phyloP scores from a whole-genome alignment of 2,888 invertebrate genomes.

The Nebria salina region DNA sequence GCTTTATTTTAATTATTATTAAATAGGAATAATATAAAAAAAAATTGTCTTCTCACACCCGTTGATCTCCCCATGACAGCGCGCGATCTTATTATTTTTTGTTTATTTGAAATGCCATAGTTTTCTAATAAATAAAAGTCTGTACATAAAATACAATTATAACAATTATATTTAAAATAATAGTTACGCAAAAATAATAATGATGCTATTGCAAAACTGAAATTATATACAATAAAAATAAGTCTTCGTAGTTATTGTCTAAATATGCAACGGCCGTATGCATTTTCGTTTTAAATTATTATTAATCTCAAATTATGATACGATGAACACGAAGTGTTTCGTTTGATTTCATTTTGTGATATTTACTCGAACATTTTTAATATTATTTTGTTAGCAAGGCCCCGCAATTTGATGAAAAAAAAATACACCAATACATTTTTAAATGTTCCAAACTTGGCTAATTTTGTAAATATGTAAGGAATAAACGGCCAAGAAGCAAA shows the following conservation, averaged over 20 bases:
- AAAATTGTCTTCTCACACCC: constrained; percentile 7
- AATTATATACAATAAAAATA: constrained; percentile 45
- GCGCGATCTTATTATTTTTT: background rate
- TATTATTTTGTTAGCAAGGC: constrained; percentile 18
- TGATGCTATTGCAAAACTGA: constrained; percentile 39
- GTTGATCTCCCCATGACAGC: constrained; percentile 47
- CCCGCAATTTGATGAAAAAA: background rate
- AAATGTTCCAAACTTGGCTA: constrained; percentile 40
- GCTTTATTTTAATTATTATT: constrained; percentile 6
- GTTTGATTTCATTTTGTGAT: constrained; percentile 37
- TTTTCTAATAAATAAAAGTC: constrained; percentile 39
- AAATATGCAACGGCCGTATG: constrained; percentile 43
- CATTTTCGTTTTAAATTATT: constrained; percentile 18
- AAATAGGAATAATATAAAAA: background rate
- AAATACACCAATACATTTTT: constrained; percentile 43
- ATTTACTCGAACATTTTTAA: constrained; percentile 14
- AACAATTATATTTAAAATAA: constrained; percentile 18
- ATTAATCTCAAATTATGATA: background rate
- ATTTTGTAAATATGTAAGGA: constrained; percentile 36
- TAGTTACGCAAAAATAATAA: constrained; percentile 34
- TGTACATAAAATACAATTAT: constrained; percentile 40
- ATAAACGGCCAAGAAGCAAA: constrained; percentile 17
- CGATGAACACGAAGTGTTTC: constrained; percentile 1
- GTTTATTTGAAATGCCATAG: constrained; percentile 46
- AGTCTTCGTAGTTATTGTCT: constrained; percentile 47